A percentile compares a stretch with the other conserved stretches of the same genome.
These are phyloP conservation scores for Climacteris rufus DNA, from an alignment of 2,113 vertebrate species.

Conservation along the genomic window DNA sequence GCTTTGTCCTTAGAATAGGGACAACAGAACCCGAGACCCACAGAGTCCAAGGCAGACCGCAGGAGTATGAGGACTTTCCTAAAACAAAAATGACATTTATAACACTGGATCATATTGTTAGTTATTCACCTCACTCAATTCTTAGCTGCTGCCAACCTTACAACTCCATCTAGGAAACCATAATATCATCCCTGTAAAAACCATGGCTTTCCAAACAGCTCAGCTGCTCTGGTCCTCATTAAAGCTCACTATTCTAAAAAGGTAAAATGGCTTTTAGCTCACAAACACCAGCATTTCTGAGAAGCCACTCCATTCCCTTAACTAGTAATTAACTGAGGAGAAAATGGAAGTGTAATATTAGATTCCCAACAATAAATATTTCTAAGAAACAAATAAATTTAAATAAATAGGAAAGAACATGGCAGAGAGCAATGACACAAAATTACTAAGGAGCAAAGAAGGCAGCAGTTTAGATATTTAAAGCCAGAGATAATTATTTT, in stretches of 20 bases:
- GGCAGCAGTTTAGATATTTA: neutral
- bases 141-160: neutral
- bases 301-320: neutral
- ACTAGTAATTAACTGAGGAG: neutral
- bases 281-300: neutral
- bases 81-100: neutral
- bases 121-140: neutral
- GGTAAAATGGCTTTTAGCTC: neutral
- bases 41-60: rapidly evolving
- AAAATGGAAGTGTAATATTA: neutral
- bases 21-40: neutral
- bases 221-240: neutral
- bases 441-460: neutral
- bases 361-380: neutral
- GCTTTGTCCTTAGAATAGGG: neutral
- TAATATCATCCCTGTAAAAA: neutral
- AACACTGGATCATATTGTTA: neutral
- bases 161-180: neutral
- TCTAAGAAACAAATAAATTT: neutral
- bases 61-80: neutral
- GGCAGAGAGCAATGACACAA: neutral
- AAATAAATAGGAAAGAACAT: neutral
- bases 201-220: neutral
- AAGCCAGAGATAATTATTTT: neutral
- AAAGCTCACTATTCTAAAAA: neutral